Evolutionary conservation across 2,113 vertebrate species (phyloP), one percentile per base, ranked within the genome.

Genomic region (Scortum barcoo): DNA sequence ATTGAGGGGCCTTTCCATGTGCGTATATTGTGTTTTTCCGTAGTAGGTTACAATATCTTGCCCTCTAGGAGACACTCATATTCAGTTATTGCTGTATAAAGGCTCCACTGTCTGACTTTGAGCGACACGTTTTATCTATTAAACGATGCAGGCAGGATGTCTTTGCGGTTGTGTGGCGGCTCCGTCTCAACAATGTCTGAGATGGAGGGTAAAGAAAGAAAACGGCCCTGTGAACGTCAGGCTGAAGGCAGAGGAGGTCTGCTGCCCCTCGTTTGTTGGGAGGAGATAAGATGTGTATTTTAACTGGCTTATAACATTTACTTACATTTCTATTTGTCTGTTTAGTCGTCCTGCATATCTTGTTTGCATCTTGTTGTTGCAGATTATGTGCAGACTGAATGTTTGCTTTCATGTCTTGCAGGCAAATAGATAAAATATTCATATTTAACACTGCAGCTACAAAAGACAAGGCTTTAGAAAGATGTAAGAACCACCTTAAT

Each of bases 141-240:
- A 68, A 80, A 86, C 72, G 44, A 63, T 54, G 78, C 36, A 81
- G 80, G 81, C 80, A 76, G 78, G 84, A 78, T 86, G 74, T 36
- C 58, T 89, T 76, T 66, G 36, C 38, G 51, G 72, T 67, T 63
- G 68, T 73, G 66, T 50, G 46, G 54, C 33, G 30, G 61, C 67
- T 75, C 72, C 38, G 24, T 80, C 72, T 70, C 62, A 42, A 22
- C 33, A 24, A 20, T 48, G 61, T 72, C 67, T 81, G 65, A 67
- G 62, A 65, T 28, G 70, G 80, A 73, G 36, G 63, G 38, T n/a
- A 54, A 80, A 62, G 40, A 79, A 71, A 82, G 46, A 48, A 48
- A 48, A 48, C 17, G 19, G 46, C 46, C 46, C 7, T 16, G 46
- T 7, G 46, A 48, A 48, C 6, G 17, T 48, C 17, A 80, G 53